Conservation (phyloP, 2,797 vertebrate genomes). For the Lithobates sylvaticus region DNA sequence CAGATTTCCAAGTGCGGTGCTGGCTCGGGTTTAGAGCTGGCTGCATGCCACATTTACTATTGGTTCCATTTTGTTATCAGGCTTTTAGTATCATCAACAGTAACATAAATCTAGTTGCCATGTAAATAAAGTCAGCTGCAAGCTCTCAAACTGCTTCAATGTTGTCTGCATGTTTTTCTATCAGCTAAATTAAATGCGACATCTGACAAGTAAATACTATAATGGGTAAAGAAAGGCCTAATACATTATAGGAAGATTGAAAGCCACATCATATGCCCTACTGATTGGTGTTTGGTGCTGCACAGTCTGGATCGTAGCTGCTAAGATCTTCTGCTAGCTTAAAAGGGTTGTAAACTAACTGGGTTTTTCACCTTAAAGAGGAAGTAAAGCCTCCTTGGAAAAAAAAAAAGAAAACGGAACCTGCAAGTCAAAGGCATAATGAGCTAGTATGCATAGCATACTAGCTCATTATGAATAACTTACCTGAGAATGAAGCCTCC, state of each 20-base stretch:
- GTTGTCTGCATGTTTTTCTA: slow-evolving; percentile 42
- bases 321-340: too few relatives aligned
- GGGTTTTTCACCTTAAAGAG: too few relatives aligned
- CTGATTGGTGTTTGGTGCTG: too few relatives aligned
- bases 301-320: not conserved
- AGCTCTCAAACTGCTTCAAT: slow-evolving; percentile 38
- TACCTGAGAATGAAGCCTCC: too few relatives aligned
- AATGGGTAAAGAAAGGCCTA: not conserved
- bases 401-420: too few relatives aligned
- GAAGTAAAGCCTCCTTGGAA: too few relatives aligned
- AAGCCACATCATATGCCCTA: too few relatives aligned
- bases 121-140: slow-evolving; percentile 54
- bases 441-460: too few relatives aligned
- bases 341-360: too few relatives aligned
- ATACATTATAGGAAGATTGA: not conserved
- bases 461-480: too few relatives aligned
- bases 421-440: too few relatives aligned
- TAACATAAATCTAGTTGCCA: slow-evolving; percentile 54
- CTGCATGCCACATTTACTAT: slow-evolving; percentile 17
- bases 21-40: slow-evolving; percentile 33
- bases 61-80: slow-evolving; percentile 37
- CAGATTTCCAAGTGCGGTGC: slow-evolving; percentile 16
- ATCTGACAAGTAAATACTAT: slow-evolving; percentile 12
- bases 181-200: slow-evolving; percentile 43
- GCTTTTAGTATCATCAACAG: slow-evolving; percentile 61